Evolutionary conservation across 2,113 vertebrate genomes (phyloP), one percentile per base, ranked within the genome.

Genomic region (Manacus vitellinus): DNA sequence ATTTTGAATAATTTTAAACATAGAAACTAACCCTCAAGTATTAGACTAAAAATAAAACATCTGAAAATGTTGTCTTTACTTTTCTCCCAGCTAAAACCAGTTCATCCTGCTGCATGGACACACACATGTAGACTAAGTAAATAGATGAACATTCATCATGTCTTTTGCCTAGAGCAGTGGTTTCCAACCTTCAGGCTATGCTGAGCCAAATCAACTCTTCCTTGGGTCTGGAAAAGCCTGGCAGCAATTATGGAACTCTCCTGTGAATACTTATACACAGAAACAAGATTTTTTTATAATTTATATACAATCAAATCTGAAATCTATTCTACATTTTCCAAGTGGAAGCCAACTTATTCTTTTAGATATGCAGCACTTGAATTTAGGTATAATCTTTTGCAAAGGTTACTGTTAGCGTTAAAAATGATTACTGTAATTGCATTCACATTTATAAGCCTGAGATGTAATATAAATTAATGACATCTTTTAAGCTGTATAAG

Each of bases 151-250:
- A 96, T 51, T 88, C 91, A 85, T 96, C 72, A 94, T 86, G 80
- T 74, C 72, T 97, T 95, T 97, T 92, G 96, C 96, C 94, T 96
- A 94, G 71, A 97, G 97, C 95, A 90, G 63, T 86, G 75, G 54
- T 88, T 97, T 95, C 73, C 89, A 86, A 76, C 90, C 96, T 97
- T 91, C 92, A 92, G 97, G 96, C 94, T 92, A 94, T 94, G 58
- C 81, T 91, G 68, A 95, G 75, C 92, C 85, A 96, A 67, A 89
- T 88, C 52, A 81, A 5, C 27, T 89, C 51, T 35, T 93, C 51
- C 71, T 67, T 85, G 61, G 24, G n/a, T 85, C 84, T 91, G 71
- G 87, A 93, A 96, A 96, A 94, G 39, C 20, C 87, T 93, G 66
- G 43, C 35, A 92, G 94, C 82, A 94, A 92, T 96, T 97, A 94